Percentiles rank a stretch among this genome's conserved stretches.
phyloP scores from a whole-genome alignment of 1,140 invertebrate genomes.

The Plodia interpunctella region DNA sequence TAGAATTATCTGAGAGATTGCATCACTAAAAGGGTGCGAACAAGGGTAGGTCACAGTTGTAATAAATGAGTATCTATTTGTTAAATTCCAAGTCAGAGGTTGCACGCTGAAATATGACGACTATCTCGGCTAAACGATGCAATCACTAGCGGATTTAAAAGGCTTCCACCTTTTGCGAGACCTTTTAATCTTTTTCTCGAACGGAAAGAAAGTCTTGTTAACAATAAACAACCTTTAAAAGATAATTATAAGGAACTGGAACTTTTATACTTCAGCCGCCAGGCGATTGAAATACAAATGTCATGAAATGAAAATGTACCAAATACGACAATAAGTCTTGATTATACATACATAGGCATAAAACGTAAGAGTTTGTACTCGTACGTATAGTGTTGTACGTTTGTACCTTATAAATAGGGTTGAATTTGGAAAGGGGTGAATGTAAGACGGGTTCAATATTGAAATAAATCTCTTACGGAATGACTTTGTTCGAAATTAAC shows the following conservation, averaged over 20 bases:
- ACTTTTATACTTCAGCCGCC: background rate
- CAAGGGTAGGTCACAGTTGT: slow-evolving; percentile 24
- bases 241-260: background rate
- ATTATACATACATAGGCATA: background rate
- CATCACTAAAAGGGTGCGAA: slow-evolving; percentile 14
- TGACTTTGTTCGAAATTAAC: slow-evolving; percentile 68
- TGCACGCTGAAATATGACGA: slow-evolving; percentile 61
- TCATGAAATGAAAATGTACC: background rate
- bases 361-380: background rate
- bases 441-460: slow-evolving; percentile 43
- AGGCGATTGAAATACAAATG: background rate
- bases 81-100: slow-evolving; percentile 52
- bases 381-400: no score
- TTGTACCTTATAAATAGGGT: no score
- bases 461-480: slow-evolving; percentile 67
- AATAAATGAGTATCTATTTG: slow-evolving; percentile 56
- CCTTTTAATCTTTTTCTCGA: slow-evolving; percentile 29
- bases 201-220: slow-evolving; percentile 11
- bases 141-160: slow-evolving; percentile 66
- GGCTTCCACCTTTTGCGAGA: slow-evolving; percentile 36
- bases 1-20: slow-evolving; percentile 8
- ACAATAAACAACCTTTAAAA: background rate
- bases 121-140: slow-evolving; percentile 63
- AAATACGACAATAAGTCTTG: background rate
- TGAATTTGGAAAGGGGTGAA: no score